Conservation (phyloP, 2,113 vertebrate species). For the Macrotus californicus region DNA sequence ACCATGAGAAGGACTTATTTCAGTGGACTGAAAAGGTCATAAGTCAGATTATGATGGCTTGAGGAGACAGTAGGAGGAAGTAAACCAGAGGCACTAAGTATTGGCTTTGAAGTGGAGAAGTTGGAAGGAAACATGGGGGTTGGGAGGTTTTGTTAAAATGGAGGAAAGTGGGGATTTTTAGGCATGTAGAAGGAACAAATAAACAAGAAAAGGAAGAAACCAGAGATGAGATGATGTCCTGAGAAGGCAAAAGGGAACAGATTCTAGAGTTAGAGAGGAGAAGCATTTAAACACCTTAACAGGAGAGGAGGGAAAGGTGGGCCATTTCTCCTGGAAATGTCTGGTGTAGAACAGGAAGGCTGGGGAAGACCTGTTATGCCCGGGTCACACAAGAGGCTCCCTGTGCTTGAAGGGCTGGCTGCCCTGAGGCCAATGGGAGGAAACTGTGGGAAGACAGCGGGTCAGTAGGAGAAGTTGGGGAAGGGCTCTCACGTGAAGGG, state of each 20-base stretch:
- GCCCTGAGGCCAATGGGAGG: not conserved
- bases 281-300: not conserved
- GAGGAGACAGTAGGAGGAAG: not conserved
- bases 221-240: not conserved
- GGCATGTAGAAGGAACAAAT: not conserved
- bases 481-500: accelerated
- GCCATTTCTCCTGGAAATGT: not conserved
- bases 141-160: not conserved
- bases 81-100: not conserved
- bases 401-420: not conserved
- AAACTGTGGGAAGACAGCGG: not conserved
- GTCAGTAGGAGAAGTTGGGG: not conserved
- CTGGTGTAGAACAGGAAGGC: not conserved
- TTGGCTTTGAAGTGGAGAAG: not conserved
- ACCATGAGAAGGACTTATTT: not conserved
- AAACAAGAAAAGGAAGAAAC: not conserved
- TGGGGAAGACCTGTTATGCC: not conserved
- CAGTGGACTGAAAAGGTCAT: not conserved
- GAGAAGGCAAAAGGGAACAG: not conserved
- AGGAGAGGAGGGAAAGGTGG: not conserved
- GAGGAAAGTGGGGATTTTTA: not conserved
- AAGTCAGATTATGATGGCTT: not conserved
- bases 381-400: not conserved
- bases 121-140: not conserved
- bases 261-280: not conserved